These are phyloP conservation scores for Phenganax marumi DNA, from an alignment of 92 coral and sea anemone species.

Conservation along the genomic window DNA sequence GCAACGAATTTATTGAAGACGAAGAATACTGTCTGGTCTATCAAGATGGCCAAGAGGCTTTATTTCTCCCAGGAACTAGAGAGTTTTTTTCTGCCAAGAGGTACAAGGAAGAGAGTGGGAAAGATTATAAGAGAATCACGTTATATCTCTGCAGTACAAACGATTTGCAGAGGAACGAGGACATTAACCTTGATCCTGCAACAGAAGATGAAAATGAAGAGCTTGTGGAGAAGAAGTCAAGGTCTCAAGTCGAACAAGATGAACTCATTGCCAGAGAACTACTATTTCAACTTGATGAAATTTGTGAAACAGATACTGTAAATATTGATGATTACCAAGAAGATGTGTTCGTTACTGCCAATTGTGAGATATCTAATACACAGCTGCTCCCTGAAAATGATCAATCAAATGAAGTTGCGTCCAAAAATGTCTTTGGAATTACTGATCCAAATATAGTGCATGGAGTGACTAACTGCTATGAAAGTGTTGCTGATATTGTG, in stretches of 20 bases:
- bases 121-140: constrained; percentile 57
- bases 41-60: constrained; percentile 59
- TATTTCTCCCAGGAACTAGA: constrained; percentile 58
- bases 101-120: constrained; percentile 59
- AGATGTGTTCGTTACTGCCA: neutral
- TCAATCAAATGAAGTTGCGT: neutral
- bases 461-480: neutral
- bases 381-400: neutral
- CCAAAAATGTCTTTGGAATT: neutral
- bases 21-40: constrained; percentile 48
- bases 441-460: neutral
- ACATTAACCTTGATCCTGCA: neutral
- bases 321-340: neutral
- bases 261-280: constrained; percentile 54
- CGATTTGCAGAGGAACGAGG: constrained; percentile 41
- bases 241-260: constrained; percentile 45
- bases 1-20: constrained; percentile 48
- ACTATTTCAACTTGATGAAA: constrained; percentile 30
- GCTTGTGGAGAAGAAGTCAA: neutral
- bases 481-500: constrained; percentile 8
- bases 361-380: neutral
- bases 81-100: constrained; percentile 60
- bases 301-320: constrained; percentile 6
- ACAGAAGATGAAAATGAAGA: neutral
- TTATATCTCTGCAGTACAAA: constrained; percentile 52